phyloP scores from a whole-genome alignment of 2,113 vertebrate species.

The Trematocara macrostoma region DNA sequence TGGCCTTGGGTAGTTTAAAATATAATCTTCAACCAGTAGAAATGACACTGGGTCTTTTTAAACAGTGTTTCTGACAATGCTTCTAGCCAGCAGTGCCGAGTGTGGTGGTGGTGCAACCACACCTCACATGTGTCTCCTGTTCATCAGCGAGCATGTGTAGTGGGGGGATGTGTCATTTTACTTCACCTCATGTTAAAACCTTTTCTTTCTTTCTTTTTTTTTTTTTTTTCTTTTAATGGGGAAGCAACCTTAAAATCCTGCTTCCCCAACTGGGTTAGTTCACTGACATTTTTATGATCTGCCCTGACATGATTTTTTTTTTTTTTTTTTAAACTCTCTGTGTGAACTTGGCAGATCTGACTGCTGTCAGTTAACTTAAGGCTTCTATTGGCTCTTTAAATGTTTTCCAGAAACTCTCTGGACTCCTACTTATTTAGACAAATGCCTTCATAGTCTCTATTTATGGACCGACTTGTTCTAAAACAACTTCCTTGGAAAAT shows the following conservation, averaged over 20 bases:
- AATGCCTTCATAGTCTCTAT: background rate
- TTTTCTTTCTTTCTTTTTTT: too few species aligned
- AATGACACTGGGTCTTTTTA: background rate
- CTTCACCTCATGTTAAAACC: background rate
- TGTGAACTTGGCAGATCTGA: background rate
- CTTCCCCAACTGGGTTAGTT: background rate
- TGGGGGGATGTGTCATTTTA: background rate
- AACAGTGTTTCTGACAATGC: fast-evolving
- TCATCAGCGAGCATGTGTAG: background rate
- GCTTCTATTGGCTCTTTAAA: background rate
- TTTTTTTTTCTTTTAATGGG: background rate
- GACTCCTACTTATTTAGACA: background rate
- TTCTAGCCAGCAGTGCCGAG: background rate
- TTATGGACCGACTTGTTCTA: background rate
- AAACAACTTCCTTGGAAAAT: background rate
- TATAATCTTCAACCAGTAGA: background rate
- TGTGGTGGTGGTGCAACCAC: background rate
- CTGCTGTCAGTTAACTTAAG: background rate
- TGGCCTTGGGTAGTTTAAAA: background rate
- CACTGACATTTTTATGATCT: background rate
- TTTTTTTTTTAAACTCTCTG: background rate
- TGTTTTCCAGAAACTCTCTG: background rate
- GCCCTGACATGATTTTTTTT: background rate
- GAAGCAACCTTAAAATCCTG: background rate
- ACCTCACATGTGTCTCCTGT: background rate